Conservation (phyloP, 2,113 vertebrate species). For the Clupea harengus region DNA sequence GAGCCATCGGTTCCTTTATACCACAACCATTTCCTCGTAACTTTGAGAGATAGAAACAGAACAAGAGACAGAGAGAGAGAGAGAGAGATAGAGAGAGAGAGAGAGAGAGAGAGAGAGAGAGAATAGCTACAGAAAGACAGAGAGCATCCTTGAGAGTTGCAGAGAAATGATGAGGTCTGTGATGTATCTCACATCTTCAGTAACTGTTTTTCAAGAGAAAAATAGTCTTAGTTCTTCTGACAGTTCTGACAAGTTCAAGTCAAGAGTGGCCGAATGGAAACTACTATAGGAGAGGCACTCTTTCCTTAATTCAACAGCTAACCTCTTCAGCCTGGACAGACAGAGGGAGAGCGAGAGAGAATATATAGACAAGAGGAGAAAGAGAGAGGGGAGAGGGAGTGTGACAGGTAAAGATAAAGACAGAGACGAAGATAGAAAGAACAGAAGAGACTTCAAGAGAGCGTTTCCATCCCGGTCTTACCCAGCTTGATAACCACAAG, state of each 20-base stretch:
- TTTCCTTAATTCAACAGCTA: background rate
- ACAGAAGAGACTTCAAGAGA: background rate
- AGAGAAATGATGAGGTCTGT: background rate
- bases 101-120: background rate
- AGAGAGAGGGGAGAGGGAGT: background rate
- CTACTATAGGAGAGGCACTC: background rate
- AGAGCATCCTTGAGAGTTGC: background rate
- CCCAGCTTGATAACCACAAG: constrained; percentile 63
- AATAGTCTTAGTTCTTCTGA: background rate
- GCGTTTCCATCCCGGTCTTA: constrained; percentile 38
- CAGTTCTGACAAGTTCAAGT: background rate
- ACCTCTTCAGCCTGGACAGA: background rate
- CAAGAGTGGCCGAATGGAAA: background rate
- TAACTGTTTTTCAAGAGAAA: background rate
- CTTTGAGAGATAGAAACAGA: background rate
- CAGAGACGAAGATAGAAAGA: background rate
- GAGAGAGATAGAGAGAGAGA: background rate
- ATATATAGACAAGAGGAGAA: background rate
- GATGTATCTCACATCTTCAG: background rate
- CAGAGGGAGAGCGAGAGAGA: background rate
- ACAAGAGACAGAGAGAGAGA: background rate
- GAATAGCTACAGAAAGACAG: background rate
- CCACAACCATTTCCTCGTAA: background rate
- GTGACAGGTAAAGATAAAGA: background rate
- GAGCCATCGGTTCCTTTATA: background rate